A percentile compares a stretch with the other conserved stretches of the same genome.
Evolutionary conservation across 37 sponge, comb jelly and placozoan genomes (phyloP).

Genomic region (Ianthella basta): DNA sequence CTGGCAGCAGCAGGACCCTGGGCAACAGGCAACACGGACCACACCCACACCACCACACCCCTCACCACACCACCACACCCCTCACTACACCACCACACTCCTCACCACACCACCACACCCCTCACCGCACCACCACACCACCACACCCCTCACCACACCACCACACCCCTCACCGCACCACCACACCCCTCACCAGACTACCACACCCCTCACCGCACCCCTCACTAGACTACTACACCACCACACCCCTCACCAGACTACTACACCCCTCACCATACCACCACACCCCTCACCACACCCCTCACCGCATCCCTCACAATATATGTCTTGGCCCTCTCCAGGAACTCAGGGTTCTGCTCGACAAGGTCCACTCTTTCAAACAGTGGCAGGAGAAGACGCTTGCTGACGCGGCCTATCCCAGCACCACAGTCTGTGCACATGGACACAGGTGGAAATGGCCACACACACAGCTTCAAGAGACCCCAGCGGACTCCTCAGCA

Average conservation of each 20-base stretch:
- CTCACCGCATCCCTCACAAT: constrained; percentile 50
- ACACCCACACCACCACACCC: too few relatives aligned
- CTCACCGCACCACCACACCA: neutral
- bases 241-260: too few relatives aligned
- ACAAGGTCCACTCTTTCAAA: constrained; percentile 90
- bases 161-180: neutral
- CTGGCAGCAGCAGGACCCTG: constrained; percentile 22
- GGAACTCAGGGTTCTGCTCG: constrained; percentile 80
- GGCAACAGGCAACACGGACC: neutral
- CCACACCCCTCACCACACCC: neutral
- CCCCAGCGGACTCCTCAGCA: too few relatives aligned
- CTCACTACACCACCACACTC: neutral
- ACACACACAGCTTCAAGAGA: too few relatives aligned
- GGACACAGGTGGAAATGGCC: neutral
- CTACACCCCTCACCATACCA: neutral
- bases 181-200: neutral
- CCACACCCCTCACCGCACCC: constrained; percentile 15
- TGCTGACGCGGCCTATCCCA: constrained; percentile 92
- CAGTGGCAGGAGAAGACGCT: constrained; percentile 78
- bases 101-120: neutral
- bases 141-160: too few relatives aligned
- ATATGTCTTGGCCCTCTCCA: constrained; percentile 73
- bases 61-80: neutral
- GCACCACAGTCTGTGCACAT: constrained; percentile 95
- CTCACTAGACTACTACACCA: too few relatives aligned